phyloP scores from a whole-genome alignment of 2,797 vertebrate species.

The Chromis chromis region DNA sequence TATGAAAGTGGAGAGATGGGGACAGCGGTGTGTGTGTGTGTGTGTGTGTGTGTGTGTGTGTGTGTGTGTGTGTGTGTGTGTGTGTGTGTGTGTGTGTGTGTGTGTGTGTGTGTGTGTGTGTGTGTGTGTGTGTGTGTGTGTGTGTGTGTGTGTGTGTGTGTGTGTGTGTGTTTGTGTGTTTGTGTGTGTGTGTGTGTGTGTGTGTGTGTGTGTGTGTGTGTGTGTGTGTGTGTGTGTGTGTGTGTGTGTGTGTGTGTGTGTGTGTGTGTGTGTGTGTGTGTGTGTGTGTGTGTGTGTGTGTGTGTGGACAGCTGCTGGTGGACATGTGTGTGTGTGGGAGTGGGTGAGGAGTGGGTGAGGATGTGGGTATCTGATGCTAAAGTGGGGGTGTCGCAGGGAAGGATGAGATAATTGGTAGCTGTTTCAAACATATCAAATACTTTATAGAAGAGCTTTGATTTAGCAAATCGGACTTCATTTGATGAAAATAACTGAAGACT shows the following conservation, averaged over 20 bases:
- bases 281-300: constrained; percentile 38
- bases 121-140: constrained; percentile 32
- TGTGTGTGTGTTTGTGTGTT: constrained; percentile 25
- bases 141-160: constrained; percentile 28
- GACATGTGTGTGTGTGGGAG: constrained; percentile 29
- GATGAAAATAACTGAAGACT: constrained; percentile 60
- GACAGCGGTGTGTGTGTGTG: constrained; percentile 54
- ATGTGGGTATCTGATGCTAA: constrained; percentile 38
- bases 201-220: constrained; percentile 28
- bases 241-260: constrained; percentile 31
- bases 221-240: constrained; percentile 24
- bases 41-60: constrained; percentile 24
- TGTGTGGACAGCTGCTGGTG: constrained; percentile 25
- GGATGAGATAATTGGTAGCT: constrained; percentile 61
- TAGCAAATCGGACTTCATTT: constrained; percentile 63
- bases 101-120: constrained; percentile 28
- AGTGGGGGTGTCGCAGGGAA: constrained; percentile 16
- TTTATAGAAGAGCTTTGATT: constrained; percentile 65
- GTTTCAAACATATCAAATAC: constrained; percentile 69
- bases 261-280: constrained; percentile 31
- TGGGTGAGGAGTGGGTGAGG: constrained; percentile 17
- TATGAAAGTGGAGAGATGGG: constrained; percentile 72
- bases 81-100: constrained; percentile 31
- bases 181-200: constrained; percentile 26
- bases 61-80: constrained; percentile 31